Evolutionary conservation across 2,113 vertebrate genomes (phyloP), one percentile per base, ranked within the genome.

Genomic region (Craseonycteris thonglongyai): DNA sequence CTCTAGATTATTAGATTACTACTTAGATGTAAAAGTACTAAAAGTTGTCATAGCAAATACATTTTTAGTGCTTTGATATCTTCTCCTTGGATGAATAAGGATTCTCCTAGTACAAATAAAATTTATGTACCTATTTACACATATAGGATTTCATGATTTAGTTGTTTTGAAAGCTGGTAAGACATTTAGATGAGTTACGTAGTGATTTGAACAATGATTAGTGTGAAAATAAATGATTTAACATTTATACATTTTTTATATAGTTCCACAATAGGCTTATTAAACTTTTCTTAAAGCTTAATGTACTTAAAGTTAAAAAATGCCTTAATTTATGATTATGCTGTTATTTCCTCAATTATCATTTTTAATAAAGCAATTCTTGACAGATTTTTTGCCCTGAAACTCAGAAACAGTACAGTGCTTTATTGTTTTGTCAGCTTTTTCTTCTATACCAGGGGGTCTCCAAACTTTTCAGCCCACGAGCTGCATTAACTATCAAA

Each of bases 11-110:
- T 54, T 85, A 85, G 24, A 58, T 51, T 87, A 83, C 28, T 72
- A 76, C 30, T 71, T 87, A 81, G 22, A 78, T 83, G 74, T 65
- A 69, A 74, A 95, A 78, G 22, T 51, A 66, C 65, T 59, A 61
- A 75, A 72, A 63, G 10, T 71, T 93, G 90, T 90, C 51, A 96
- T 78, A 65, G 81, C 40, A 90, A 86, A 49, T 90, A 49, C 14
- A 56, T 51, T 45, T 61, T 78, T 63, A 26, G 16, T 69, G 69
- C 66, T 85, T 92, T 35, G 38, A 33, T 88, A n/a, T 65, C 24
- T 91, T 74, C 63, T 89, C 11, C 28, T 78, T 85, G 21, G 68
- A 42, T 92, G 21, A 84, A 74, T 63, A 63, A 74, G 24, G 33
- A 88, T 49, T 80, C 28, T 96, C 38, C 65, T 81, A 49, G 18